Evolutionary conservation across 2,888 invertebrate species (phyloP).

Genomic region (Allophyes oxyacanthae): DNA sequence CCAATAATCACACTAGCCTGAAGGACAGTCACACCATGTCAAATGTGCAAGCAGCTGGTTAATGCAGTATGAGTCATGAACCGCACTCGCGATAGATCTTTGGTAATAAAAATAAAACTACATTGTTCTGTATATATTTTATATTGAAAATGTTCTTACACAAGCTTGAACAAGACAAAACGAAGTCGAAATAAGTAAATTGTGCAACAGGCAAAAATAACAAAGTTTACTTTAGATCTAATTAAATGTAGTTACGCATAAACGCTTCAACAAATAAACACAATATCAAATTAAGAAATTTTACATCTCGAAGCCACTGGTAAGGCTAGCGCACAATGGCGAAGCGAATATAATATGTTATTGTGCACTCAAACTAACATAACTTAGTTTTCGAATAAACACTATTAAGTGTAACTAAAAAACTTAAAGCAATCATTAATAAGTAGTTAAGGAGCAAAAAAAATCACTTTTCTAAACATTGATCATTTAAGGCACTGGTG

Average conservation of each 20-base stretch:
- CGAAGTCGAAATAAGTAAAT: conserved; percentile 73
- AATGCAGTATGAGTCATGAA: no score
- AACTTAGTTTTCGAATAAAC: conserved; percentile 45
- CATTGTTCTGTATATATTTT: conserved; percentile 46
- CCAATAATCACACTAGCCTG: no score
- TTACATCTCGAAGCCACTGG: conserved; percentile 49
- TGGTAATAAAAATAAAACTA: conserved; percentile 33
- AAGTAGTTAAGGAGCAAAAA: conserved; percentile 36
- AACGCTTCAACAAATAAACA: conserved; percentile 68
- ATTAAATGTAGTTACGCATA: conserved; percentile 60
- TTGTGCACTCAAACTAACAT: conserved; percentile 56
- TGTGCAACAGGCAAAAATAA: conserved; percentile 78
- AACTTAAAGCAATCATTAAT: conserved; percentile 44
- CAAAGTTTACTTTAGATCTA: conserved; percentile 63
- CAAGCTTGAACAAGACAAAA: conserved; percentile 77
- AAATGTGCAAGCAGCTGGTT: no score
- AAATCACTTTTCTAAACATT: conserved; percentile 53
- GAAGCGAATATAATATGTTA: conserved; percentile 38
- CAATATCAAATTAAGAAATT: conserved; percentile 47
- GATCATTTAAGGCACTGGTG: conserved; percentile 73
- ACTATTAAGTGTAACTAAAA: conserved; percentile 42
- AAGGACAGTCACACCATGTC: no score
- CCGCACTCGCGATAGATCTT: not conserved
- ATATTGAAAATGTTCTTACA: conserved; percentile 74
- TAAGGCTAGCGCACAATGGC: conserved; percentile 46